phyloP scores from a whole-genome alignment of 1,140 invertebrate species.

The Vollenhovia emeryi region DNA sequence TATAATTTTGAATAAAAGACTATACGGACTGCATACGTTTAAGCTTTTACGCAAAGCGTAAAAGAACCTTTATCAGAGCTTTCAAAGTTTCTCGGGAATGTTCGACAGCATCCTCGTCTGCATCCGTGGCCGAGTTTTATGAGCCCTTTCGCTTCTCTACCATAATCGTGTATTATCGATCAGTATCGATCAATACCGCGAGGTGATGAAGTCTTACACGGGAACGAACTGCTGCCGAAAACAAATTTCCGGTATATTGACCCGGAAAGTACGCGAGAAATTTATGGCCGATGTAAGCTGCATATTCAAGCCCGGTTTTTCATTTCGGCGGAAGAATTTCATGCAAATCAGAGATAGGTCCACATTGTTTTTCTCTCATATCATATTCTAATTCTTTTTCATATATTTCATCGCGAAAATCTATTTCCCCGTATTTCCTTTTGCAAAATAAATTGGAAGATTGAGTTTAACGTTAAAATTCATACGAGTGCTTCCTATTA shows the following conservation, averaged over 20 bases:
- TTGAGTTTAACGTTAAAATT: background rate
- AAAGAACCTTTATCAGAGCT: conserved; percentile 29
- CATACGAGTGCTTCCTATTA: conserved; percentile 1
- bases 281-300: conserved; percentile 51
- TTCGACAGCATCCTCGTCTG: conserved; percentile 28
- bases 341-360: conserved; percentile 34
- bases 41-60: conserved; percentile 28
- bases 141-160: conserved; percentile 32
- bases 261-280: conserved; percentile 51
- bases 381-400: conserved; percentile 32
- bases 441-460: background rate
- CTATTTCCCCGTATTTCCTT: background rate
- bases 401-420: conserved; percentile 25
- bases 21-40: conserved; percentile 4
- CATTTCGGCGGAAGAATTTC: conserved; percentile 42
- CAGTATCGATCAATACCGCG: conserved; percentile 40
- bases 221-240: conserved; percentile 30
- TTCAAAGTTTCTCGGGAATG: conserved; percentile 39
- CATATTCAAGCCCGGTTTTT: conserved; percentile 41
- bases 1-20: conserved; percentile 49
- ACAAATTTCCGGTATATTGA: conserved; percentile 59
- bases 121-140: conserved; percentile 42
- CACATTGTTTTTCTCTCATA: conserved; percentile 25
- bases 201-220: conserved; percentile 36
- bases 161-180: conserved; percentile 60